A percentile compares a stretch with the other conserved stretches of the same genome.
phyloP scores from a whole-genome alignment of 2,113 vertebrate genomes.

The Triplophysa tibetana region DNA sequence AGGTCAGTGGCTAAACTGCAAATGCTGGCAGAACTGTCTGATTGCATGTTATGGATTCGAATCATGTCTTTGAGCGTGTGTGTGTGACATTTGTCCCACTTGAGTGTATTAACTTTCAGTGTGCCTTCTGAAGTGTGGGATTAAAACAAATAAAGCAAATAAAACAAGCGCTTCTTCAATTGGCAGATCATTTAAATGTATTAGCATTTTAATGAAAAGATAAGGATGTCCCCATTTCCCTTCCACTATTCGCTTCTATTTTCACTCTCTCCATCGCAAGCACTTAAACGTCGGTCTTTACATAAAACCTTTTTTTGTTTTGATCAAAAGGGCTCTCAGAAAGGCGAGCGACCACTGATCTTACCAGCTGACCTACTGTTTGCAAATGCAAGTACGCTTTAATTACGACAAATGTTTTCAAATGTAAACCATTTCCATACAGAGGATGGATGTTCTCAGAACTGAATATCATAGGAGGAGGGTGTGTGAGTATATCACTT shows the following conservation, averaged over 20 bases:
- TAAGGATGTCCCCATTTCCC: constrained; percentile 29
- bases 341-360: background rate
- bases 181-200: constrained; percentile 55
- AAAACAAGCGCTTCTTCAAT: constrained; percentile 51
- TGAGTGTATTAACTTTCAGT: constrained; percentile 33
- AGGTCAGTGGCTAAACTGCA: constrained; percentile 67
- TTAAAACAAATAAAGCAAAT: constrained; percentile 48
- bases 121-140: constrained; percentile 39
- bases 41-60: constrained; percentile 41
- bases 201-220: constrained; percentile 62
- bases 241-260: background rate
- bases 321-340: constrained; percentile 33
- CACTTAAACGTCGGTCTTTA: constrained; percentile 18
- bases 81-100: constrained; percentile 21
- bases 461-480: background rate
- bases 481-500: background rate
- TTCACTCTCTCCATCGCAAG: background rate
- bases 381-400: constrained; percentile 43
- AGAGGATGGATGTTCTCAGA: background rate
- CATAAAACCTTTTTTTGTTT: constrained; percentile 39
- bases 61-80: constrained; percentile 24
- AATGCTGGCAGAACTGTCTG: constrained; percentile 50
- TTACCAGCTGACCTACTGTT: constrained; percentile 36
- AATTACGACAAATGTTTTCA: constrained; percentile 19
- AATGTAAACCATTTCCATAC: background rate